Base-by-base conservation (phyloP, 2,888 invertebrate genomes). In the Drosophila mayaguana region DNA sequence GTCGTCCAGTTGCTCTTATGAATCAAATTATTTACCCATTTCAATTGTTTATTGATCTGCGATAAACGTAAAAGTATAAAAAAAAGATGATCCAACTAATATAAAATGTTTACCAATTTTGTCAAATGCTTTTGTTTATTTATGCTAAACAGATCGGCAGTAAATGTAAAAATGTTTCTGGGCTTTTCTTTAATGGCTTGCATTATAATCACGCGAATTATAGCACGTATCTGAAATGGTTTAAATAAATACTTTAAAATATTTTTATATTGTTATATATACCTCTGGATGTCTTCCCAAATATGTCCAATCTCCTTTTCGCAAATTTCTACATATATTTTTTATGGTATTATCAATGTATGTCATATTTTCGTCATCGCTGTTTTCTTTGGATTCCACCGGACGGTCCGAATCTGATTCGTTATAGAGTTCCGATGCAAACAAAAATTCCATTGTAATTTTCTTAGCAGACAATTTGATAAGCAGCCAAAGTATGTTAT, bases 31-130 rank as follows among this genome's bases (percentile, higher is more conserved):
- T 73, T 68, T 0, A 87, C 32, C 84, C 81, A 87, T 32, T 61
- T 66, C n/a, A 83, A 55, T 63, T 83, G 83, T 9, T 74, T 73
- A 22, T 83, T 83, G 14, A 83, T 74, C 83, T 83, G 34, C n/a
- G 4, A 61, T 25, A 2, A 12, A 11, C 20, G 34, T 3, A 18
- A 53, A 4, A 22, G 1, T 2, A 16, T 34, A 34, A 20, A 8
- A 20, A 8, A 11, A 36, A 36, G 36, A 16, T 22, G 2, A 22
- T 5, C 22, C 6, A n/a, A 12, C 7, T 12, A 2, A 54, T 25
- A 2, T 18, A 1, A 20, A n/a, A n/a, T 34, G 9, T 48, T 22
- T 28, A 80, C 83, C 71, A 62, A 50, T 67, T 18, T 54, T 0
- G 43, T 56, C 9, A 78, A 32, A 0, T 12, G 46, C 6, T 62